Base-by-base conservation (phyloP, 2,113 vertebrate species). In the Circaetus cinerascens region DNA sequence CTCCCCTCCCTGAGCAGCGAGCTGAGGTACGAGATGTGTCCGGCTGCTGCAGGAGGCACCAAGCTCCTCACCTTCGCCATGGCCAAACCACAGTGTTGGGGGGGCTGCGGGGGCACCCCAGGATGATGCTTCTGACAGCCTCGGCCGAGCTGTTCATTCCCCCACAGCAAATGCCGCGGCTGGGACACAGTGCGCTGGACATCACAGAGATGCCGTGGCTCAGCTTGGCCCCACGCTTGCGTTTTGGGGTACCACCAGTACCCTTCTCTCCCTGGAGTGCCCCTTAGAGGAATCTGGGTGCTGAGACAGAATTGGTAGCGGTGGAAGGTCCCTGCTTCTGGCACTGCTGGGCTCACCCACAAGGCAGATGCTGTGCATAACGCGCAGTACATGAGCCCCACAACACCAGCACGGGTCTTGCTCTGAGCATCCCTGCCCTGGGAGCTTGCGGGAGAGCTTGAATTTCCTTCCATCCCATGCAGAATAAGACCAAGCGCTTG, bases 361-460 rank as follows among this genome's bases (percentile, higher is more conserved):
- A 22, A 43, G 40, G 40, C 29, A 23, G 62, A 50, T 3, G 9
- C 45, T 55, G 53, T 7, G 14, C 5, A 11, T 4, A 50, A 3
- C 0, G 7, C 11, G 1, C 46, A 91, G 41, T 25, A 25, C 85
- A 55, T 0, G 0, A 63, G 9, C 30, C 41, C 51, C 7, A 3
- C 53, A 27, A 5, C 2, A 0, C 53, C 64, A 43, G 32, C 46
- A 18, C 0, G 0, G 40, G 23, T 9, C 50, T 62, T 48, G 60
- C 38, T 55, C 71, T 17, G 78, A 67, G 67, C 83, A 73, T 48
- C 86, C 30, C 18, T 73, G 10, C 25, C 25, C 36, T 1, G 5
- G 45, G n/a, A 9, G 30, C 46, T 40, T 3, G 0, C 0, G 0
- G 45, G 38, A 57, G 18, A 13, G 32, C 23, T 62, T 10, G 6